A percentile compares a stretch with the other conserved stretches of the same genome.
phyloP scores from a whole-genome alignment of 2,113 vertebrate genomes.

The Poeciliopsis turrubarensis region DNA sequence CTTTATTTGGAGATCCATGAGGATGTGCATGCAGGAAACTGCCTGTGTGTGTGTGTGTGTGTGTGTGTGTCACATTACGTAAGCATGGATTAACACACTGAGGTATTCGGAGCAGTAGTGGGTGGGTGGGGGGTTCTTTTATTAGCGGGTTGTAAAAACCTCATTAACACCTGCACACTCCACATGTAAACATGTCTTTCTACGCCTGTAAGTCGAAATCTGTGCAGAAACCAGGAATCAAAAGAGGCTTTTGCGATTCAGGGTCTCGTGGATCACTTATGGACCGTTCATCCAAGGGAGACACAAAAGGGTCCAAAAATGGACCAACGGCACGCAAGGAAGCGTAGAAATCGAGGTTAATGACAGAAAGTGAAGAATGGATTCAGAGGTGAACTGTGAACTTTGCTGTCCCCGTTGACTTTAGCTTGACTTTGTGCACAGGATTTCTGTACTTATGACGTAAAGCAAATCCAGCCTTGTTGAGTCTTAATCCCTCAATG shows the following conservation, averaged over 20 bases:
- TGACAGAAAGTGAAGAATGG: too few relatives aligned
- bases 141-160: slow-evolving; percentile 49
- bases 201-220: not conserved
- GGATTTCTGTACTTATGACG: slow-evolving; percentile 33
- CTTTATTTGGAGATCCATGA: slow-evolving; percentile 36
- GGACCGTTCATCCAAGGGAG: slow-evolving; percentile 7
- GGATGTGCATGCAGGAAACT: not conserved
- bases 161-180: slow-evolving; percentile 28
- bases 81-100: slow-evolving; percentile 51
- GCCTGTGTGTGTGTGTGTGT: not conserved
- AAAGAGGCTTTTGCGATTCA: not conserved
- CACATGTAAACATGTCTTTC: slow-evolving; percentile 13
- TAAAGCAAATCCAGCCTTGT: slow-evolving; percentile 55
- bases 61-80: slow-evolving; percentile 31
- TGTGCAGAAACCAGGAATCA: not conserved
- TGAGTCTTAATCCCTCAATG: slow-evolving; percentile 52
- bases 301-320: not conserved
- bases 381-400: not conserved
- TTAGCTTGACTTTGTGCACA: slow-evolving; percentile 8
- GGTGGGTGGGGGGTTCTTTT: slow-evolving; percentile 37
- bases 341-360: too few relatives aligned
- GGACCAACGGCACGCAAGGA: too few relatives aligned
- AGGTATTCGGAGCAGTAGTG: slow-evolving; percentile 28
- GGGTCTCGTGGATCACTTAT: not conserved
- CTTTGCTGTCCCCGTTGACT: slow-evolving; percentile 9